phyloP scores from a whole-genome alignment of 1,140 invertebrate genomes.

The Megalopta genalis region DNA sequence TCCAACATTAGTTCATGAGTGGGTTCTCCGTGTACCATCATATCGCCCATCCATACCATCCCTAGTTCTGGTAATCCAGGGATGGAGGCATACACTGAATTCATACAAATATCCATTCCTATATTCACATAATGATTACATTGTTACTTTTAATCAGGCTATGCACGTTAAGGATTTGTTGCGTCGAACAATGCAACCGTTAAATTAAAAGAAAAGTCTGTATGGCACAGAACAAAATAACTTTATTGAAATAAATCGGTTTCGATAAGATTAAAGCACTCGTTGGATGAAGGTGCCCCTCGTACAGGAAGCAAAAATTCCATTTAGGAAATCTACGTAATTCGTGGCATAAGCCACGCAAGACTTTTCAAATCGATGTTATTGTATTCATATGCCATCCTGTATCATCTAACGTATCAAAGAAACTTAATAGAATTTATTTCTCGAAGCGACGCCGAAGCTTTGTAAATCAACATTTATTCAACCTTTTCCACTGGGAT shows the following conservation, averaged over 20 bases:
- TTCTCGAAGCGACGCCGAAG: constrained; percentile 46
- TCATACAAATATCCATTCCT: constrained; percentile 72
- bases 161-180: constrained; percentile 26
- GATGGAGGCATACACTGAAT: constrained; percentile 80
- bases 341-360: neutral
- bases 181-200: constrained; percentile 7
- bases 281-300: no score
- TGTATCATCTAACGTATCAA: constrained; percentile 23
- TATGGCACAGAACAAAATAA: neutral
- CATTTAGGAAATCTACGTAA: neutral
- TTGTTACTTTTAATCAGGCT: constrained; percentile 39
- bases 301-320: neutral
- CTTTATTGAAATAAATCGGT: neutral
- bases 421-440: constrained; percentile 34
- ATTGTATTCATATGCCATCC: constrained; percentile 3
- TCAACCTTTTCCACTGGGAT: constrained; percentile 64
- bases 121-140: constrained; percentile 56
- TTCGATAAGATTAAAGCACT: constrained; percentile 2
- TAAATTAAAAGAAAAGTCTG: neutral
- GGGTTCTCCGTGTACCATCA: constrained; percentile 81
- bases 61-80: constrained; percentile 83
- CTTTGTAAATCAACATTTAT: constrained; percentile 56
- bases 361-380: neutral
- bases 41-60: constrained; percentile 88
- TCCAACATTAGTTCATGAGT: constrained; percentile 82